A percentile compares a stretch with the other conserved stretches of the same genome.
These are phyloP conservation scores for Malacosoma neustria DNA, from an alignment of 2,888 invertebrate species.

Conservation along the genomic window DNA sequence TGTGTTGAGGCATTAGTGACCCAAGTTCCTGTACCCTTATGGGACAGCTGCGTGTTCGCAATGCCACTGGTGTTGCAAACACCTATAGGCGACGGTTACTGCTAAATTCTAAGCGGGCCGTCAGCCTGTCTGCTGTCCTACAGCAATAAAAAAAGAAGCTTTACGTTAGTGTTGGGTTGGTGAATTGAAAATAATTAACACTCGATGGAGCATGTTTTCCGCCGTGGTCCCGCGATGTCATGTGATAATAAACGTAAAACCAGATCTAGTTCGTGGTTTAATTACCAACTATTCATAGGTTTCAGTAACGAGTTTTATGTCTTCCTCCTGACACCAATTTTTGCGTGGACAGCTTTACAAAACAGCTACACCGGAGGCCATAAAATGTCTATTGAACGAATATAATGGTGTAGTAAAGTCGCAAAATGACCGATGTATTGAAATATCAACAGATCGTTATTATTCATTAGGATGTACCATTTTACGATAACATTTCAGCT, in stretches of 20 bases:
- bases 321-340: constrained; percentile 36
- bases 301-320: constrained; percentile 21
- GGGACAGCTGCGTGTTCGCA: no score
- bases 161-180: no score
- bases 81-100: no score
- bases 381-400: constrained; percentile 51
- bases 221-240: no score
- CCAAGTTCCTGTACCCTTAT: no score
- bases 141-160: no score
- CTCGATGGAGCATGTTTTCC: no score
- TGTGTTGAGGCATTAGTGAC: no score
- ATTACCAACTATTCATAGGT: constrained; percentile 12
- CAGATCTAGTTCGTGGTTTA: constrained; percentile 5
- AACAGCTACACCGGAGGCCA: constrained; percentile 42
- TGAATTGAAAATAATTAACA: no score
- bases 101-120: no score
- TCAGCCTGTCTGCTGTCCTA: no score
- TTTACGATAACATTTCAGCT: constrained; percentile 15
- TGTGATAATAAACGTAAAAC: neutral
- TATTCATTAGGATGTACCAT: constrained; percentile 28
- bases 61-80: no score
- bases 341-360: constrained; percentile 26
- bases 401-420: constrained; percentile 38
- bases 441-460: constrained; percentile 22
- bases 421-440: constrained; percentile 26